Conservation (phyloP, 2,888 invertebrate genomes). For the Neoitamus cyanurus region DNA sequence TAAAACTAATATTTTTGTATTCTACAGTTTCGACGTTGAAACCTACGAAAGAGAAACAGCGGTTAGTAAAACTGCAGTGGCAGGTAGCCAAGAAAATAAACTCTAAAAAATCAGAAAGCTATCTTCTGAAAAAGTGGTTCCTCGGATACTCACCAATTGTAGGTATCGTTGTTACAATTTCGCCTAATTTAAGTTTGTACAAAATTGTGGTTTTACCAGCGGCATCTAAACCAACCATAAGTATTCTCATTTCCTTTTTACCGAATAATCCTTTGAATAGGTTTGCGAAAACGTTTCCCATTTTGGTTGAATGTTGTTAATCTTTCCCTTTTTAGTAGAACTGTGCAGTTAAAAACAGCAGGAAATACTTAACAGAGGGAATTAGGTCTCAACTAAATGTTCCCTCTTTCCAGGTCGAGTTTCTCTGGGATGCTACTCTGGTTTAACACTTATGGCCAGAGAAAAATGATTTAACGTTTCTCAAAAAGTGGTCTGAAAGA, state of each 20-base stretch:
- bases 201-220: slow-evolving; percentile 99
- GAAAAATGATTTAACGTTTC: neutral
- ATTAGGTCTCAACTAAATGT: neutral
- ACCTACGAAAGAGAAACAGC: slow-evolving; percentile 70
- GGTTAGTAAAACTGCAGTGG: neutral
- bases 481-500: neutral
- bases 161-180: slow-evolving; percentile 99
- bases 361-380: neutral
- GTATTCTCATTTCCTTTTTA: slow-evolving; percentile 99
- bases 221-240: slow-evolving; percentile 99
- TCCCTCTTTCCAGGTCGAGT: neutral
- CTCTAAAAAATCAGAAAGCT: neutral
- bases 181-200: slow-evolving; percentile 99
- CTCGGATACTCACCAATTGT: slow-evolving; percentile 87
- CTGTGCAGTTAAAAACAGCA: neutral
- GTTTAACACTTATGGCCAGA: neutral
- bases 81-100: slow-evolving; percentile 32
- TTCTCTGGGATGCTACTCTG: neutral
- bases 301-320: slow-evolving; percentile 67
- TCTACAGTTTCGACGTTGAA: slow-evolving; percentile 99
- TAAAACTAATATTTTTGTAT: slow-evolving; percentile 99
- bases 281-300: slow-evolving; percentile 98
- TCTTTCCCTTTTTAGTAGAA: neutral
- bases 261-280: slow-evolving; percentile 99
- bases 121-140: neutral